Evolutionary conservation across 1,140 invertebrate species (phyloP), one percentile per base, ranked within the genome.

Genomic region (Oncopodura yosiiana): DNA sequence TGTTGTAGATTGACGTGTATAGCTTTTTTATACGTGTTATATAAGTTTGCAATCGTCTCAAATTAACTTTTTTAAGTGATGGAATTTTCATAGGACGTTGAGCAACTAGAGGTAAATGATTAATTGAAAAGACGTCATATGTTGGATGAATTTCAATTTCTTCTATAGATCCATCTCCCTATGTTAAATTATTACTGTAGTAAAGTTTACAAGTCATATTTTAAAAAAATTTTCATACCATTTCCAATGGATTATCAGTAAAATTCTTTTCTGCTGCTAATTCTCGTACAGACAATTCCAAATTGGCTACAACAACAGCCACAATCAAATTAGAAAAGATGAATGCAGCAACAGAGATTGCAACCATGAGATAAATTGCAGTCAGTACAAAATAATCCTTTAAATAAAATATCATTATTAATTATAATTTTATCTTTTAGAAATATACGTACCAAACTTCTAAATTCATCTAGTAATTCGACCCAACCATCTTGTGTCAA

Each of bases 311-410:
- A 16, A 66, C 61, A 8, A 66, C 61, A 12, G 65, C 66, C 12
- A 67, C 65, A 32, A 66, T 63, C n/a, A 67, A 53, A 50, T 67
- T 67, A n/a, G 65, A 52, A 41, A 67, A 67, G 6, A 66, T 53
- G 36, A 67, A 67, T 23, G 66, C 63, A 14, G 63, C 65, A 27
- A 66, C 41, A 18, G 60, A 56, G 11, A 67, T 59, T 19, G 51
- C 49, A 12, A 67, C 26, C 8, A 65, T 53, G 6, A 67, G 44
- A 53, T 65, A 67, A 26, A 54, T 30, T n/a, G 52, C 34, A 8
- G 16, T 49, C n/a, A 49, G 9, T 9, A 49, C 6, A 23, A 45
- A 45, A 26, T 45, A 6, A 23, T 29, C 43, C 16, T 5, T 5
- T 39, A 9, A 6, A 11, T 39, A 11, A 11, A 9, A 12, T 39